phyloP scores from a whole-genome alignment of 2,797 vertebrate species.

The Sphenopsis melanotis region DNA sequence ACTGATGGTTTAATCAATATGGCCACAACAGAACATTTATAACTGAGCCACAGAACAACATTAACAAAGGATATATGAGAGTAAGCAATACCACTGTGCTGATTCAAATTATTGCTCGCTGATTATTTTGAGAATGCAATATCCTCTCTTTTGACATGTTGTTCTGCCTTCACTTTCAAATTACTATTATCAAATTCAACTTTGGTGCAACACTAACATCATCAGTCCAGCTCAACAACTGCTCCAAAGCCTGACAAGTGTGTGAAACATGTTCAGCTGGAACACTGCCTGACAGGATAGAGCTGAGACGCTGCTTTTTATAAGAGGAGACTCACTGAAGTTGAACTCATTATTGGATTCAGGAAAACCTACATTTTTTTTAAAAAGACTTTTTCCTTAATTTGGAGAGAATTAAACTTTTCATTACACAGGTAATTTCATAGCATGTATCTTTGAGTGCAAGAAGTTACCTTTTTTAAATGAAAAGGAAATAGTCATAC shows the following conservation, averaged over 20 bases:
- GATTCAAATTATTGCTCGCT: neutral
- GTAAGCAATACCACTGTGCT: neutral
- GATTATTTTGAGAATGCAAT: neutral
- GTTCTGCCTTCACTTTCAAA: neutral
- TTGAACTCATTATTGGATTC: neutral
- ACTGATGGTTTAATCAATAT: neutral
- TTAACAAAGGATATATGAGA: neutral
- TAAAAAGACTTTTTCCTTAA: neutral
- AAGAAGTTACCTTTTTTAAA: neutral
- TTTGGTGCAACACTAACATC: neutral
- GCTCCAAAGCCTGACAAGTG: neutral
- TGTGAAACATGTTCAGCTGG: neutral
- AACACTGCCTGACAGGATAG: neutral
- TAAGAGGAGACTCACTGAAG: neutral
- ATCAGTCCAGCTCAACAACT: neutral
- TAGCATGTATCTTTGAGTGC: neutral
- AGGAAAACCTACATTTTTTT: neutral
- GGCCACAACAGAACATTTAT: neutral
- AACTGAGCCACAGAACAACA: neutral
- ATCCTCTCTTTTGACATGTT: neutral
- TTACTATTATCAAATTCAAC: neutral
- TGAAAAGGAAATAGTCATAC: neutral
- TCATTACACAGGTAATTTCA: neutral
- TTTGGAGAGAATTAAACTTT: neutral
- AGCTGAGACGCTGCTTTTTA: neutral